phyloP scores from a whole-genome alignment of 2,113 vertebrate genomes.

The Lamprologus tigripictilis region DNA sequence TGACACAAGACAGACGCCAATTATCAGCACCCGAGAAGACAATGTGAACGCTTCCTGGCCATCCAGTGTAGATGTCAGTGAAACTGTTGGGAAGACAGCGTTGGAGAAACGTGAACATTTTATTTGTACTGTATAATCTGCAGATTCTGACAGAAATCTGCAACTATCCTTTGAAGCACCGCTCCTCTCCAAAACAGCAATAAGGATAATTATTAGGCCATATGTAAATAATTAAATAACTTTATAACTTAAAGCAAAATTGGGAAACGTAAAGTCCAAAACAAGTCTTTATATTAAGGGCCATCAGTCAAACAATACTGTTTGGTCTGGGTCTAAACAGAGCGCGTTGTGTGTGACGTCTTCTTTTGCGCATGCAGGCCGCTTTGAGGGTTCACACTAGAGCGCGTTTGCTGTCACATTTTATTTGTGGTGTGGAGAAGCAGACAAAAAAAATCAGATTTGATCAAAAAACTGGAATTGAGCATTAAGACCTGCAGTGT shows the following conservation, averaged over 20 bases:
- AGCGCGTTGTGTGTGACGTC: too few relatives aligned
- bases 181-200: neutral
- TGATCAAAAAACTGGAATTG: neutral
- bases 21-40: neutral
- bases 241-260: too few relatives aligned
- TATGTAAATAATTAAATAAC: too few relatives aligned
- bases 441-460: neutral
- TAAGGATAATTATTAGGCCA: neutral
- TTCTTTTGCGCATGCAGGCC: too few relatives aligned
- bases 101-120: neutral
- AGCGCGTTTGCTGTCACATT: rapidly evolving
- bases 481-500: neutral
- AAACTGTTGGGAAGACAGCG: rapidly evolving
- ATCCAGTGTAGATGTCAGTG: rapidly evolving
- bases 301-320: too few relatives aligned
- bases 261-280: too few relatives aligned
- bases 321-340: too few relatives aligned
- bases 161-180: neutral
- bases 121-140: neutral
- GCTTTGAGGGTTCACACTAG: neutral
- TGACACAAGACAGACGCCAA: neutral
- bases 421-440: neutral
- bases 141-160: neutral
- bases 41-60: rapidly evolving
- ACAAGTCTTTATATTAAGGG: too few relatives aligned